Evolutionary conservation across 2,113 vertebrate species (phyloP).

Genomic region (Sander lucioperca): DNA sequence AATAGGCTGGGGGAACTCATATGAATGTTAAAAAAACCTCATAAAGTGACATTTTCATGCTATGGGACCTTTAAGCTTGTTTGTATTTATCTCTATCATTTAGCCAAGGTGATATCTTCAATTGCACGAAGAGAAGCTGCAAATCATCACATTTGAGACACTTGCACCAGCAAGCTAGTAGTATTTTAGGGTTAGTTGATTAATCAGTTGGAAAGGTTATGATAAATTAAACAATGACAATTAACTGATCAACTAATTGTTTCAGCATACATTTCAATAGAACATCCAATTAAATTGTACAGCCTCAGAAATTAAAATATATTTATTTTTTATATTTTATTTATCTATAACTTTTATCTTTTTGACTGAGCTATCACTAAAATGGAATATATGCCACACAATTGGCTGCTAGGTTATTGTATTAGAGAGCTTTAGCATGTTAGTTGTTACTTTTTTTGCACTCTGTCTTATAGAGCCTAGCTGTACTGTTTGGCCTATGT

Average conservation of each 20-base stretch:
- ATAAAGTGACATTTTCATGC: too few species aligned
- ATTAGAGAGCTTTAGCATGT: not conserved
- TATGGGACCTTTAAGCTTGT: not conserved
- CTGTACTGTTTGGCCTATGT: not conserved
- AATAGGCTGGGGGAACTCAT: too few species aligned
- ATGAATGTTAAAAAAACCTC: too few species aligned
- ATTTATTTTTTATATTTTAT: not conserved
- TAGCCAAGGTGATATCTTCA: not conserved
- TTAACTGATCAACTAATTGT: too few species aligned
- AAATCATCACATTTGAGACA: not conserved
- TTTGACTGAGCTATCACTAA: not conserved
- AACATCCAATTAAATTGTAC: not conserved
- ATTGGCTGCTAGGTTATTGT: not conserved
- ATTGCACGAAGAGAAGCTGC: not conserved
- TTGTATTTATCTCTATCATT: not conserved
- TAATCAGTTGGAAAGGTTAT: not conserved
- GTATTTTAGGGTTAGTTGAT: not conserved
- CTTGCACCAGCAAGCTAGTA: not conserved
- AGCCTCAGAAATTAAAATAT: not conserved
- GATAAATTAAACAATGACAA: not conserved
- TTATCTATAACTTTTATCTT: not conserved
- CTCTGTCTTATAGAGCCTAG: not conserved
- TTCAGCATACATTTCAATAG: not conserved
- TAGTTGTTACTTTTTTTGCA: not conserved
- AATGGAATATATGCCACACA: not conserved